A percentile compares a stretch with the other conserved stretches of the same genome.
Conservation (phyloP, 2,113 vertebrate genomes). For the Falco punctatus region DNA sequence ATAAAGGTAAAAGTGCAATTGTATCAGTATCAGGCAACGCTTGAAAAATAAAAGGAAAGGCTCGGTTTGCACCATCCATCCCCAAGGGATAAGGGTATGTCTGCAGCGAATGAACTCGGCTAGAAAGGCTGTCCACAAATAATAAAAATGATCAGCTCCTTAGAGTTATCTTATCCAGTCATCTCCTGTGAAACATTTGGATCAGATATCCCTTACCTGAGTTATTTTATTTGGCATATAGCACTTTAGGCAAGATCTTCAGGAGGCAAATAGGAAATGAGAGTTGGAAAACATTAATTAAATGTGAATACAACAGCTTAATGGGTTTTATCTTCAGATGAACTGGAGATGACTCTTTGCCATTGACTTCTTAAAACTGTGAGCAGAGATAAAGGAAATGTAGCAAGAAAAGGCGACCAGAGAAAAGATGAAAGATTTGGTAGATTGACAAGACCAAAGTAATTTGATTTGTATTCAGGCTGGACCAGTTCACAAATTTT, state of each 20-base stretch:
- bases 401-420: slow-evolving; percentile 32
- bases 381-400: slow-evolving; percentile 65
- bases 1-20: slow-evolving; percentile 43
- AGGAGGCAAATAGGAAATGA: slow-evolving; percentile 70
- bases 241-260: slow-evolving; percentile 67
- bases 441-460: slow-evolving; percentile 53
- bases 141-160: slow-evolving; percentile 67
- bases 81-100: slow-evolving; percentile 30
- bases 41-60: slow-evolving; percentile 46
- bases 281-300: slow-evolving; percentile 73
- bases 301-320: slow-evolving; percentile 72
- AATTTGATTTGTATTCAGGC: slow-evolving; percentile 60
- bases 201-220: slow-evolving; percentile 66
- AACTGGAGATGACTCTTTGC: slow-evolving; percentile 67
- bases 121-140: slow-evolving; percentile 44
- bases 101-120: background rate
- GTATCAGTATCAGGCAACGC: background rate
- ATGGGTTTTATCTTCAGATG: slow-evolving; percentile 67
- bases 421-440: slow-evolving; percentile 64
- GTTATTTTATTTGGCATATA: slow-evolving; percentile 68
- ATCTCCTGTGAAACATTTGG: slow-evolving; percentile 59
- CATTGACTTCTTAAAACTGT: slow-evolving; percentile 64
- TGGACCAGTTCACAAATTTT: slow-evolving; percentile 17
- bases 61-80: slow-evolving; percentile 46
- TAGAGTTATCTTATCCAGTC: slow-evolving; percentile 57